These are phyloP conservation scores for Diplodus puntazzo DNA, from an alignment of 2,797 vertebrate genomes.

Conservation along the genomic window DNA sequence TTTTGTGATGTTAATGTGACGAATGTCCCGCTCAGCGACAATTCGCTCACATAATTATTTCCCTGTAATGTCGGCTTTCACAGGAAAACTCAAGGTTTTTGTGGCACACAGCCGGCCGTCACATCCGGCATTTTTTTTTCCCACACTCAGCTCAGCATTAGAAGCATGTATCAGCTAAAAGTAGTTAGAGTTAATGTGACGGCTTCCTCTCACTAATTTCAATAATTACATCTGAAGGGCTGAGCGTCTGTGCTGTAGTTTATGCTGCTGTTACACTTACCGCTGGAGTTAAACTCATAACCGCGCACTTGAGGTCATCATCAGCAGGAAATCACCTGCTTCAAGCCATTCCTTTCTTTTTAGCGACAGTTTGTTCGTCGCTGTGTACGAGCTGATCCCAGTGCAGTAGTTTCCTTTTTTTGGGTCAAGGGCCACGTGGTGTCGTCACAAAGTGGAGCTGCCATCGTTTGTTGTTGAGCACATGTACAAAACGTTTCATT, in stretches of 20 bases:
- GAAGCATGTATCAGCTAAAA: constrained; percentile 9
- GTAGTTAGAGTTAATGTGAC: constrained; percentile 30
- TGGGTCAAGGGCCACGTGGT: constrained; percentile 16
- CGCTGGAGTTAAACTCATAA: constrained; percentile 8
- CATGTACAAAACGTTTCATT: too few species aligned
- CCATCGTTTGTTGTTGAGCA: constrained; percentile 15
- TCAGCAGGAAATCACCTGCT: not conserved
- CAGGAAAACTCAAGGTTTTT: not conserved
- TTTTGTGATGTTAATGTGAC: not conserved
- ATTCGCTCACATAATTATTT: not conserved
- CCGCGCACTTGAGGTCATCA: constrained; percentile 19
- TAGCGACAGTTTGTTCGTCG: constrained; percentile 15
- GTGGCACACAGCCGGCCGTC: not conserved
- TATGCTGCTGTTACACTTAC: constrained; percentile 16
- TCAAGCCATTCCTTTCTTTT: not conserved
- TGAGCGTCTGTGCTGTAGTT: constrained; percentile 15
- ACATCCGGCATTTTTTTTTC: constrained; percentile 7
- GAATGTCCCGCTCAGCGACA: not conserved
- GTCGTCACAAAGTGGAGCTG: constrained; percentile 12
- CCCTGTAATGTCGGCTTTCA: constrained; percentile 2
- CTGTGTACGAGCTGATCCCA: constrained; percentile 4
- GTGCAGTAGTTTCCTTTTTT: not conserved
- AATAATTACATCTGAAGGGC: constrained; percentile 21
- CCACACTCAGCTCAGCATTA: constrained; percentile 4
- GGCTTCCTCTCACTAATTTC: constrained; percentile 9